phyloP scores from a whole-genome alignment of 2,888 invertebrate genomes.

The Stramonita haemastoma region DNA sequence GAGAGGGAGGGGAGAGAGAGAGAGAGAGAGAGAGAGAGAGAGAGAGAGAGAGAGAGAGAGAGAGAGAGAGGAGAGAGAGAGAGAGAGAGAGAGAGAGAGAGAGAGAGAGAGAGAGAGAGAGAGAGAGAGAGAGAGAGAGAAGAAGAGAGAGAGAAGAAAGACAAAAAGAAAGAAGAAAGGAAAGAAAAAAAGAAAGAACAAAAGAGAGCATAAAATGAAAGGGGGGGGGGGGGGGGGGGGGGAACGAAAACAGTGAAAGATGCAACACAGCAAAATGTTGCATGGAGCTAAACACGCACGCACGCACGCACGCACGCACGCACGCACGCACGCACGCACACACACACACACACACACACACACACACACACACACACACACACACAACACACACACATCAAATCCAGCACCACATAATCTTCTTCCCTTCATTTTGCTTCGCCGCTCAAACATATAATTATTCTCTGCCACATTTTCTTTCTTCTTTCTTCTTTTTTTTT shows the following conservation, averaged over 20 bases:
- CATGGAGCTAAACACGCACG: not conserved
- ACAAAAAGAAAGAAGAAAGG: not conserved
- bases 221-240: too few species aligned
- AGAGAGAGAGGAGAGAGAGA: not conserved
- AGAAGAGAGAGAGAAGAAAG: not conserved
- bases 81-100: not conserved
- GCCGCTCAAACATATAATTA: not conserved
- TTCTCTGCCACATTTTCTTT: not conserved
- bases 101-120: not conserved
- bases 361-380: not conserved
- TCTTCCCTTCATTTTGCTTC: not conserved
- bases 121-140: not conserved
- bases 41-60: not conserved
- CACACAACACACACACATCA: not conserved
- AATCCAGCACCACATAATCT: not conserved
- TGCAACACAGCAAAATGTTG: not conserved
- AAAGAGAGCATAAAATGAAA: not conserved
- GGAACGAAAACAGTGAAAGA: not conserved
- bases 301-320: not conserved
- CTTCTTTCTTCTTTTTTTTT: not conserved
- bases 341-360: not conserved
- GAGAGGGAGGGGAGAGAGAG: not conserved
- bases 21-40: not conserved
- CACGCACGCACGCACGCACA: not conserved
- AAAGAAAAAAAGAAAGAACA: not conserved